Percentiles rank a stretch among this genome's conserved stretches.
These are phyloP conservation scores for Sinocyclocheilus rhinocerous DNA, from an alignment of 2,113 vertebrate genomes.

Conservation along the genomic window DNA sequence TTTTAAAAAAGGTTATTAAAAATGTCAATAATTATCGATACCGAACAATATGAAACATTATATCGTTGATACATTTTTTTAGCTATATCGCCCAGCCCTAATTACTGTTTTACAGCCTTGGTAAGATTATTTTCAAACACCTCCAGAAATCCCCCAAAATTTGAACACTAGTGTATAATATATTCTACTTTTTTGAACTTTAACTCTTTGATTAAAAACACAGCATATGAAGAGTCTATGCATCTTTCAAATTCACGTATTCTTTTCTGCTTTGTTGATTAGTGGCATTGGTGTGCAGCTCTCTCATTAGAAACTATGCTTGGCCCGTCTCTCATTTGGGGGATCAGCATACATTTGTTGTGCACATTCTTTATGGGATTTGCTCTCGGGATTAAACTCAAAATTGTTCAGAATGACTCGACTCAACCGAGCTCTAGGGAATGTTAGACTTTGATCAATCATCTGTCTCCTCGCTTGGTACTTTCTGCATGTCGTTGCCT, in stretches of 20 bases:
- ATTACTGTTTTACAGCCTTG: not conserved
- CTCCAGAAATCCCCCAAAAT: not conserved
- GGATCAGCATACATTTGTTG: constrained; percentile 42
- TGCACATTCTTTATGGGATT: constrained; percentile 34
- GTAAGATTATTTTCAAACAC: not conserved
- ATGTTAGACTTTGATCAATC: constrained; percentile 43
- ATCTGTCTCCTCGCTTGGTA: constrained; percentile 32
- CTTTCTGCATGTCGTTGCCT: constrained; percentile 31
- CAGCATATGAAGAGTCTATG: not conserved
- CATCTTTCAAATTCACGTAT: not conserved
- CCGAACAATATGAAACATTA: too few species aligned
- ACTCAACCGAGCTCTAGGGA: constrained; percentile 29
- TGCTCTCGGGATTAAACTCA: constrained; percentile 37
- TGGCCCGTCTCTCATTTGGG: constrained; percentile 32
- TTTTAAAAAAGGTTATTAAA: too few species aligned
- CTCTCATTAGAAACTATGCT: constrained; percentile 33
- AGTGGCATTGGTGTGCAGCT: constrained; percentile 11
- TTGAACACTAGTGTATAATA: not conserved
- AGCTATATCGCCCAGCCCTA: too few species aligned
- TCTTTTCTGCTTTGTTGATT: constrained; percentile 35
- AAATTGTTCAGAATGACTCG: constrained; percentile 39
- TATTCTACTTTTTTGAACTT: not conserved
- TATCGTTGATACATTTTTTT: too few species aligned
- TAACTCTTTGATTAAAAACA: not conserved
- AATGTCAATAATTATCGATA: too few species aligned